These are phyloP conservation scores for Ursus arctos DNA, from an alignment of 2,113 vertebrate species.

Conservation along the genomic window DNA sequence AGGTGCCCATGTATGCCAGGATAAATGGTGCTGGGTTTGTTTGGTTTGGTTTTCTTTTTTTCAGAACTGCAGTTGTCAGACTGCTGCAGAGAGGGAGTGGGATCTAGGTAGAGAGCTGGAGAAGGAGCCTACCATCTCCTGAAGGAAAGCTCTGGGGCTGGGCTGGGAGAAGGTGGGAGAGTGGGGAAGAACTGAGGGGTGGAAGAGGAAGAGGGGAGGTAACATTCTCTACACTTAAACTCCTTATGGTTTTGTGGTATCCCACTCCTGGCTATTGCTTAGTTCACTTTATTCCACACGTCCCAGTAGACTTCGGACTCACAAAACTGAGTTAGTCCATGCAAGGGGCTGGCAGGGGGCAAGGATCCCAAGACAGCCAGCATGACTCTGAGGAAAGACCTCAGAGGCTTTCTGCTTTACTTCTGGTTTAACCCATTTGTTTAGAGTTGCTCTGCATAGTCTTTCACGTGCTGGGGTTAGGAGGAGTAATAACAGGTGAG, in stretches of 20 bases:
- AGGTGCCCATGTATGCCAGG: not conserved
- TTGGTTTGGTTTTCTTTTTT: not conserved
- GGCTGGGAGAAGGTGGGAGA: too few species aligned
- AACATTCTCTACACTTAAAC: not conserved
- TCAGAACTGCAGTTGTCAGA: not conserved
- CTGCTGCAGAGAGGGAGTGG: not conserved
- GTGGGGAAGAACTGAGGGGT: rapidly evolving
- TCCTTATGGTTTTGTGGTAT: not conserved
- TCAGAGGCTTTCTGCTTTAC: not conserved
- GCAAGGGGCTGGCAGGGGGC: not conserved
- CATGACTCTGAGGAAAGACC: not conserved
- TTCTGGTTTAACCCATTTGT: not conserved
- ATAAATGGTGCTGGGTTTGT: not conserved
- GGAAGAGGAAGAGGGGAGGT: not conserved
- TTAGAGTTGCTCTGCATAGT: not conserved
- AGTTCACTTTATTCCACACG: not conserved
- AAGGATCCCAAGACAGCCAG: not conserved
- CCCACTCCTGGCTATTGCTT: not conserved
- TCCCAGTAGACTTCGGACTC: not conserved
- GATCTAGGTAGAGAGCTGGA: not conserved
- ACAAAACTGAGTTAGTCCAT: not conserved
- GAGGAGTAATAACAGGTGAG: not conserved
- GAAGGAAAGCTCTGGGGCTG: too few species aligned
- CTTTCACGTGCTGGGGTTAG: not conserved
- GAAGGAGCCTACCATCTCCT: not conserved